Evolutionary conservation across 2,888 invertebrate species (phyloP), one percentile per base, ranked within the genome.

Genomic region (Ophion obscuratus): DNA sequence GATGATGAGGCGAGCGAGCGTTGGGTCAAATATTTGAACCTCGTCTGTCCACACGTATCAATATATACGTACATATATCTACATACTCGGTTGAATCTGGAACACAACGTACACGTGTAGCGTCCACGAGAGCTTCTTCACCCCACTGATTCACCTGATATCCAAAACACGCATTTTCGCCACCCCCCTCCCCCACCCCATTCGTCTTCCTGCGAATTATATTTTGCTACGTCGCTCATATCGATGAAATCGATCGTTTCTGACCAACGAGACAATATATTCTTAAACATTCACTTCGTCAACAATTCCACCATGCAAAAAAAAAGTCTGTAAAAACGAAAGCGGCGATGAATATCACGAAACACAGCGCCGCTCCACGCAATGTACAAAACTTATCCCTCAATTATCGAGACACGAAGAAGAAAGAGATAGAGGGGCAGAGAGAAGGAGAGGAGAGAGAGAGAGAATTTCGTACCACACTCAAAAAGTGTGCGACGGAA

Each of bases 121-220:
- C 44, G 24, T 76, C 47, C 80, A 77, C 76, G 70, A 78, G 82
- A 81, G 84, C 87, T 87, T 85, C 86, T 87, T 87, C 83, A 85
- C 86, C 88, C 87, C 85, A 82, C 81, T 84, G 86, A 89, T 88
- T 87, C 87, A 85, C 84, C 87, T 78, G 85, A 84, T 83, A 87
- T 82, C 81, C 70, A 59, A 76, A 77, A 73, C 57, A 74, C 78
- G 64, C 74, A 47, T 59, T 80, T 59, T 62, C 20, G 24, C 47
- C 73, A 59, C 70, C 66, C 76, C 24, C 24, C 24, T n/a, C 24
- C 24, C 24, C 24, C 76, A 81, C 40, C 70, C 14, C 20, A 31
- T 31, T 31, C 31, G 31, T 31, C 31, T 31, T 31, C 31, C 31
- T 31, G 31, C 2, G 31, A 31, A 5, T 31, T 11, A 64, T 53